phyloP scores from a whole-genome alignment of 1,140 invertebrate species.

The Procambarus clarkii region DNA sequence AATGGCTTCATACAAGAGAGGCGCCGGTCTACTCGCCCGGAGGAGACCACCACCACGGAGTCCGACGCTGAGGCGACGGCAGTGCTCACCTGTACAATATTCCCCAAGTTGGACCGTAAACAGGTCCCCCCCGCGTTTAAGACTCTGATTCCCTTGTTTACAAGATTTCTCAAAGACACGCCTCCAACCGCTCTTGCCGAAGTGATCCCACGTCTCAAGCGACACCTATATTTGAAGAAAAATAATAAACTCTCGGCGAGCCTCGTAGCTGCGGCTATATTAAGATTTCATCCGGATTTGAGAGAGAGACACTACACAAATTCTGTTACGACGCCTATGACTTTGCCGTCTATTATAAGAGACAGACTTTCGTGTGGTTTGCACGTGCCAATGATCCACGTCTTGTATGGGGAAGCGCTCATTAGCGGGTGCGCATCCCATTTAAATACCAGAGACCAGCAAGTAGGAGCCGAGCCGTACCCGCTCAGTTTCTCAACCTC shows the following conservation, averaged over 20 bases:
- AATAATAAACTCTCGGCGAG: neutral
- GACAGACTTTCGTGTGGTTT: constrained; percentile 5
- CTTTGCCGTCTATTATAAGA: neutral
- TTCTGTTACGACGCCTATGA: neutral
- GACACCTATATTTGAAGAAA: neutral
- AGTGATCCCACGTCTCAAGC: neutral
- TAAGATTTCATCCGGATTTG: neutral
- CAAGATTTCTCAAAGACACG: neutral
- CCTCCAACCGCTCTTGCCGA: no score
- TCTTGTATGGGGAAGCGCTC: constrained; percentile 12
- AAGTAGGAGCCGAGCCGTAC: constrained; percentile 21
- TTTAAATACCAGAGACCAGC: neutral
- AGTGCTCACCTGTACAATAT: neutral
- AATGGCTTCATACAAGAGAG: neutral
- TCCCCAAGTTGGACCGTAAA: neutral
- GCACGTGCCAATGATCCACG: constrained; percentile 15
- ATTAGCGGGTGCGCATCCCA: neutral
- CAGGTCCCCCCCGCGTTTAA: neutral
- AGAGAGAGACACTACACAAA: neutral
- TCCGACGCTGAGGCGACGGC: neutral
- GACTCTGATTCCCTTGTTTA: neutral
- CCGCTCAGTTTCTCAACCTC: neutral
- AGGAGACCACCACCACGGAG: neutral
- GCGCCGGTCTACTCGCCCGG: neutral
- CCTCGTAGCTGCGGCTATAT: constrained; percentile 15